Conservation (phyloP, 2,113 vertebrate species). For the Rhinoptilus africanus region DNA sequence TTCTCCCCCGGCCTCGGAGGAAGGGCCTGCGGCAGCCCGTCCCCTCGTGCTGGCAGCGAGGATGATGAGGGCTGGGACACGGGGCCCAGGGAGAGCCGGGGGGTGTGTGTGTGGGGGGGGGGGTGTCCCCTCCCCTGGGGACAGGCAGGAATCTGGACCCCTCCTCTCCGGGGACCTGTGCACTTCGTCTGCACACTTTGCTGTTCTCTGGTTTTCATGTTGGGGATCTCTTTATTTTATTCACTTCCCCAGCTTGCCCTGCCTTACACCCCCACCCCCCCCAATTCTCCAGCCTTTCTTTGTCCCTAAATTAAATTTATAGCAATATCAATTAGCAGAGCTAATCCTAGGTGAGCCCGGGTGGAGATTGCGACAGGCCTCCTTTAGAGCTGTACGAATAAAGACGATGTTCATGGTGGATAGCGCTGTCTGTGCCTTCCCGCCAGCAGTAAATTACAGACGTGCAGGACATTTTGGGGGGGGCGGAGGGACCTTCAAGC, state of each 20-base stretch:
- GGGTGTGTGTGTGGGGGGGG: background rate
- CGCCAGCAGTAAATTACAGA: background rate
- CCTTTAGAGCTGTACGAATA: conserved; percentile 61
- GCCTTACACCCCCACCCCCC: no score
- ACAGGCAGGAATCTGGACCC: background rate
- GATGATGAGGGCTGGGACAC: background rate
- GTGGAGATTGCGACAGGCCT: background rate
- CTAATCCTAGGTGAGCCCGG: conserved; percentile 34
- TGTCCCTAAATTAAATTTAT: conserved; percentile 48
- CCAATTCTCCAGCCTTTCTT: background rate
- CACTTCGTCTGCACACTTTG: background rate
- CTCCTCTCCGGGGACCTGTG: background rate
- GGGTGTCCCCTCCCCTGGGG: background rate
- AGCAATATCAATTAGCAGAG: conserved; percentile 50
- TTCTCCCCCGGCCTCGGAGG: background rate
- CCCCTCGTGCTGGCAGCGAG: conserved; percentile 1
- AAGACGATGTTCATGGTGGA: background rate
- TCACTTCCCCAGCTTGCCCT: background rate
- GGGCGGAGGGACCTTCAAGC: background rate
- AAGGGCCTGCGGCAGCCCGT: background rate
- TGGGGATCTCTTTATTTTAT: background rate
- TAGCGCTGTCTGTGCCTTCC: background rate
- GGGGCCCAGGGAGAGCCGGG: no score
- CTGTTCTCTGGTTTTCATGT: background rate
- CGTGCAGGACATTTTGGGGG: no score